Base-by-base conservation (phyloP, 2,797 vertebrate species). In the Catharus ustulatus region DNA sequence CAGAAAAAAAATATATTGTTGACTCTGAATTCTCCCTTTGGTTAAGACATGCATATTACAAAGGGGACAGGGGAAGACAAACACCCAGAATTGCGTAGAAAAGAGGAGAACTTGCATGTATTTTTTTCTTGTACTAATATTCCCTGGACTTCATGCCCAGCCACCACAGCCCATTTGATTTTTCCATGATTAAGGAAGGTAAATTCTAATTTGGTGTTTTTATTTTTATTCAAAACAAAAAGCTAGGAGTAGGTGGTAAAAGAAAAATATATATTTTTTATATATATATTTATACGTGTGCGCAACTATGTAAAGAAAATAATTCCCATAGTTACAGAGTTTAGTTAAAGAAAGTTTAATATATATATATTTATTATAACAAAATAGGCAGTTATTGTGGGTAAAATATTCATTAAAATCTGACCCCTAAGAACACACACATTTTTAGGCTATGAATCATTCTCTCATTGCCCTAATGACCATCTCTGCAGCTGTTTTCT, bases 381-480 rank as follows among this genome's bases (percentile, higher is more conserved):
- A 99, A 99, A 99, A 99, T 99, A 99, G 99, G 99, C 99, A 99
- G 98, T 99, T 98, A 99, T 98, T 98, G 97, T 98, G 98, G 98
- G 98, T 99, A 99, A 99, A 98, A 99, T 98, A 98, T 98, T 98
- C 98, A 98, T 99, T 98, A 98, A 98, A 98, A 98, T 99, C 98
- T 98, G 98, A 95, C 92, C 95, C 95, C 97, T 97, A 98, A 97
- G 96, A 97, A 98, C 96, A 97, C 94, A 97, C 95, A 96, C 96
- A 97, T 87, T 96, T 98, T 98, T 98, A 98, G 98, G 98, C 98
- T 98, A 98, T 92, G 89, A 98, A 98, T 98, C 98, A 94, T 97
- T 96, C 85, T 97, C 89, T 97, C 96, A 97, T 84, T 94, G 97
- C 96, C 97, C 97, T 97, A 91, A 97, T 90, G 96, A 97, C 76